Evolutionary conservation across 2,888 invertebrate species (phyloP), one percentile per base, ranked within the genome.

Genomic region (Cacoxenus indagator): DNA sequence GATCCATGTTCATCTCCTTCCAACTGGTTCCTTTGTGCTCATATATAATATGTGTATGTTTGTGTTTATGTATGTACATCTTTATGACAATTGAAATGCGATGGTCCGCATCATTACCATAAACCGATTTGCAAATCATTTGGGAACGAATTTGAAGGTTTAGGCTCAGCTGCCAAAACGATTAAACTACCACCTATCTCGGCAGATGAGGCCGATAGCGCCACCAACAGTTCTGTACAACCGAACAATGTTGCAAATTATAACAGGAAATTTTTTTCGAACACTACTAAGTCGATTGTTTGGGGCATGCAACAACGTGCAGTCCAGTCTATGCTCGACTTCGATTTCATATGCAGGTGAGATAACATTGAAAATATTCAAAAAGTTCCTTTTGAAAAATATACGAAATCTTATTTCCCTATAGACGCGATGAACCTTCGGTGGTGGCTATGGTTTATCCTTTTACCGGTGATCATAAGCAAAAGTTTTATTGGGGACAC

Each of bases 221-320:
- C 45, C 46, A 46, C 62, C 65, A 68, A 73, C 71, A 76, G 75
- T 68, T 77, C 77, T 67, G 78, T 72, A 66, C 75, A 82, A 43
- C 79, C 86, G 66, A 86, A 78, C 70, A 75, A 78, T 59, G 78
- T 78, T 65, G 76, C 78, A 67, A 78, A 76, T 67, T 73, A 78
- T 43, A 78, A 76, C 64, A 76, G 89, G 74, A 91, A 93, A 26
- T 90, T 97, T 72, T 97, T 98, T 89, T 92, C 91, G n/a, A 92
- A 91, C 75, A 90, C 91, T 70, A 98, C 98, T 11, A 96, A 95
- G 86, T 93, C 98, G 9, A 97, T 99, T 83, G 94, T 99, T 22
- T 99, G 99, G 99, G 99, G 99, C 72, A 98, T 99, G 97, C 99
- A 99, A 90, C 95, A 95, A 57, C 90, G 98, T 70, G 99, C 99